These are phyloP conservation scores for Limnodromus scolopaceus DNA, from an alignment of 2,797 vertebrate genomes.

Conservation along the genomic window DNA sequence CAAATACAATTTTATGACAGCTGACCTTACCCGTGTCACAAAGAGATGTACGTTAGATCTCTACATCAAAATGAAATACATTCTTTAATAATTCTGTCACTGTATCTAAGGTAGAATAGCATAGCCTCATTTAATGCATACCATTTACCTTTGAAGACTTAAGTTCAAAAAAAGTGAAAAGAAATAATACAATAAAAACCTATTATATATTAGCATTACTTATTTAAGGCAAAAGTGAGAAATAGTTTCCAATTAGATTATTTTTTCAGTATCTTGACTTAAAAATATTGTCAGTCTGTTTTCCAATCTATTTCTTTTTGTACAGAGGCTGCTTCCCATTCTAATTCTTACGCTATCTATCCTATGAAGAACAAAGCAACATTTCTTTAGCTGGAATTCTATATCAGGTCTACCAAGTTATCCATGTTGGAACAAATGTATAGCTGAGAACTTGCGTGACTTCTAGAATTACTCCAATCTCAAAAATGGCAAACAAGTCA, in stretches of 20 bases:
- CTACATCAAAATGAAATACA: constrained; percentile 81
- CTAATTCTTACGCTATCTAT: background rate
- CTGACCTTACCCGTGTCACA: constrained; percentile 85
- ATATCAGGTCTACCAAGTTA: background rate
- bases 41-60: constrained; percentile 72
- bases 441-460: background rate
- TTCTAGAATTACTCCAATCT: background rate
- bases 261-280: background rate
- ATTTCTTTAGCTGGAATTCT: background rate
- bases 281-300: background rate
- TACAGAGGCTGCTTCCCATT: background rate
- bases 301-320: background rate
- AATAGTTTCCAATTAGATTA: background rate
- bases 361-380: background rate
- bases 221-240: background rate
- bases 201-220: background rate
- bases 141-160: constrained; percentile 48
- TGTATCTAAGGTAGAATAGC: constrained; percentile 73
- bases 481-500: background rate
- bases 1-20: constrained; percentile 82
- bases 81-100: constrained; percentile 71
- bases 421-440: background rate
- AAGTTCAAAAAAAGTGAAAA: background rate
- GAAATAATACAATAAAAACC: background rate
- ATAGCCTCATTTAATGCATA: constrained; percentile 85